Evolutionary conservation across 1,140 invertebrate genomes (phyloP).

Genomic region (Rhagoletis zephyria): DNA sequence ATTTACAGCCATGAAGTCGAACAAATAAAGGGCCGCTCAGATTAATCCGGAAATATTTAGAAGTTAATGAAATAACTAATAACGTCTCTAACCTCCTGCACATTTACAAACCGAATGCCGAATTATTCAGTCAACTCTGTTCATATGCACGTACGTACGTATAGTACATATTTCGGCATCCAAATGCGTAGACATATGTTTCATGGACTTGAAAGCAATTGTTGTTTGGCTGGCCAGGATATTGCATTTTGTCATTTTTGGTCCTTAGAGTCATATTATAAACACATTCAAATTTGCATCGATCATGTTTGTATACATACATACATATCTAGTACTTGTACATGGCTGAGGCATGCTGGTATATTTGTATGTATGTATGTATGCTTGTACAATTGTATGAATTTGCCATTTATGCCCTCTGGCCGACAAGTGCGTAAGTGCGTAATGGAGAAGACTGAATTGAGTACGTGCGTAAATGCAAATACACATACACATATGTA

Average conservation of each 20-base stretch:
- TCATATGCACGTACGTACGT: not conserved
- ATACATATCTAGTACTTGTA: too few species aligned
- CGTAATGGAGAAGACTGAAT: slow-evolving; percentile 38
- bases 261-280: slow-evolving; percentile 54
- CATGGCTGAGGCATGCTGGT: not conserved
- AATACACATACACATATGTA: not conserved
- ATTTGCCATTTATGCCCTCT: not conserved
- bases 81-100: too few species aligned
- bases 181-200: not conserved
- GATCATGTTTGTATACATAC: slow-evolving; percentile 17
- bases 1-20: not conserved
- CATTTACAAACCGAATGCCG: too few species aligned
- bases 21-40: not conserved
- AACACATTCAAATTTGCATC: slow-evolving; percentile 53
- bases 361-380: not conserved
- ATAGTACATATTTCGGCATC: not conserved
- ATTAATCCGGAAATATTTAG: too few species aligned
- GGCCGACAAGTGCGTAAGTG: slow-evolving; percentile 34
- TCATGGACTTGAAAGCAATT: not conserved
- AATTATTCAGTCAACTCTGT: too few species aligned
- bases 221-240: slow-evolving; percentile 14
- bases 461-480: slow-evolving; percentile 29
- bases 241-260: slow-evolving; percentile 56
- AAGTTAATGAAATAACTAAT: too few species aligned
- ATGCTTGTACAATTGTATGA: too few species aligned